Conservation (phyloP, 1,140 invertebrate genomes). For the Asobara japonica region DNA sequence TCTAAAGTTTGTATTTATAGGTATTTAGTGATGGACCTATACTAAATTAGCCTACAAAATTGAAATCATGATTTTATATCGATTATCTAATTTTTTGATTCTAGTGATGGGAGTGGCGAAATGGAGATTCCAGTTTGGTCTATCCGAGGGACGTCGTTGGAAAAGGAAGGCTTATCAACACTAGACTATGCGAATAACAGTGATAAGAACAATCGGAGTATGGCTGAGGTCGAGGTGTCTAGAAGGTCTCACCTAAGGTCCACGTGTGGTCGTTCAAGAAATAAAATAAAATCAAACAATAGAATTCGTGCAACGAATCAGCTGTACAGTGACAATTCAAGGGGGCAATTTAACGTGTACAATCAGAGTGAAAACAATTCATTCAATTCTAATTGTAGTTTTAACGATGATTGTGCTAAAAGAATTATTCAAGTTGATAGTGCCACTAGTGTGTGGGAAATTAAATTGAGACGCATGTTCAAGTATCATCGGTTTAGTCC, state of each 20-base stretch:
- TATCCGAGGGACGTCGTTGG: not conserved
- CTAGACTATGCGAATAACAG: not conserved
- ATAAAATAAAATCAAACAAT: not conserved
- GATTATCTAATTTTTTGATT: not conserved
- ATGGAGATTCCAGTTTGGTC: not conserved
- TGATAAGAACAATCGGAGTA: not conserved
- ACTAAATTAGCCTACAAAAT: not conserved
- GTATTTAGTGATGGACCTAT: too few relatives aligned
- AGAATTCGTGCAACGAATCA: not conserved
- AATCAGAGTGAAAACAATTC: not conserved
- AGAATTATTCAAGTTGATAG: not conserved
- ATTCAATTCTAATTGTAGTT: not conserved
- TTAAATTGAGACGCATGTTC: slow-evolving; percentile 8
- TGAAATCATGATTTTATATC: not conserved
- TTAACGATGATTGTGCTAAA: not conserved
- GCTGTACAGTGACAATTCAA: not conserved
- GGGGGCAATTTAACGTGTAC: not conserved
- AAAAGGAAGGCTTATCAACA: not conserved
- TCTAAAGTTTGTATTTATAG: too few relatives aligned
- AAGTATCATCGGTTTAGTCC: not conserved
- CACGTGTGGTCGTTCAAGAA: not conserved
- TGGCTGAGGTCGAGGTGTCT: not conserved
- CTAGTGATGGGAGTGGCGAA: not conserved
- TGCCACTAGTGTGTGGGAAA: not conserved
- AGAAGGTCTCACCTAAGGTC: not conserved